These are phyloP conservation scores for Dicentrarchus labrax DNA, from an alignment of 2,113 vertebrate species.

Conservation along the genomic window DNA sequence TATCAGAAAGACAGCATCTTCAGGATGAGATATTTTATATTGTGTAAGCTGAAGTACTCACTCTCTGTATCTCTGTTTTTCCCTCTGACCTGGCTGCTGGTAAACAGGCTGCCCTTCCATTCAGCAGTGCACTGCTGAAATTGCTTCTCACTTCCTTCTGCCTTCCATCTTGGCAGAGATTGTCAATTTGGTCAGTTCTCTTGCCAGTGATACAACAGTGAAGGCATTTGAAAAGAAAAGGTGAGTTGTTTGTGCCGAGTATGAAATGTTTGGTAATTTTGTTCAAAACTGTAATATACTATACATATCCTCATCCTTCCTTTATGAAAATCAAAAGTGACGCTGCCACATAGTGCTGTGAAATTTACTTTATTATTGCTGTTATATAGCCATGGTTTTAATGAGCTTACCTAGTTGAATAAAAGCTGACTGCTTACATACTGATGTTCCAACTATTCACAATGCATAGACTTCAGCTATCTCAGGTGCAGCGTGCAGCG, in stretches of 20 bases:
- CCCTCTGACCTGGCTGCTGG: not conserved
- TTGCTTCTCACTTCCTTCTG: slow-evolving; percentile 94
- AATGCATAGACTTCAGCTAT: not conserved
- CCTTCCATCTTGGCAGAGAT: slow-evolving; percentile 92
- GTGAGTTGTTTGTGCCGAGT: slow-evolving; percentile 77
- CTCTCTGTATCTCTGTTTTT: not conserved
- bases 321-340: not conserved
- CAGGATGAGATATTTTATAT: not conserved
- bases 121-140: slow-evolving; percentile 89
- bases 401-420: not conserved
- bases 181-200: slow-evolving; percentile 88
- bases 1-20: not conserved
- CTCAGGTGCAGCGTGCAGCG: too few species aligned
- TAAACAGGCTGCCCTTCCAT: slow-evolving; percentile 92
- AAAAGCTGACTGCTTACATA: not conserved
- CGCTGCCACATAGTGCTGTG: not conserved
- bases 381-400: not conserved
- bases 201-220: slow-evolving; percentile 92
- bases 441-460: not conserved
- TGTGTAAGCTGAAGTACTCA: not conserved
- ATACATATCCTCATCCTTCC: too few species aligned
- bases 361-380: not conserved
- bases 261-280: not conserved
- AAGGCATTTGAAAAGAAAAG: slow-evolving; percentile 92
- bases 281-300: not conserved